A percentile compares a stretch with the other conserved stretches of the same genome.
Evolutionary conservation across 2,113 vertebrate species (phyloP).

Genomic region (Mus pahari): DNA sequence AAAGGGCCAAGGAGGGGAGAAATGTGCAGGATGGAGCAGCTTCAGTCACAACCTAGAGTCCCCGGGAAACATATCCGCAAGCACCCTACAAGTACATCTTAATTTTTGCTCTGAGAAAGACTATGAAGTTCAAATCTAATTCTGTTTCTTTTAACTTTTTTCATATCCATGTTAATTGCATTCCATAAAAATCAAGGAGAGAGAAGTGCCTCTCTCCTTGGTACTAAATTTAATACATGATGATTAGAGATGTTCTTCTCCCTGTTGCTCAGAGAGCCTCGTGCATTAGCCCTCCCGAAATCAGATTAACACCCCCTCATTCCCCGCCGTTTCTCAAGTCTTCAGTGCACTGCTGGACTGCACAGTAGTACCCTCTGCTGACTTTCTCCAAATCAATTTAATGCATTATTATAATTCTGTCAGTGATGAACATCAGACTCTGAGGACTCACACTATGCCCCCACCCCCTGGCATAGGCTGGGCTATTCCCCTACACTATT

Average conservation of each 20-base stretch:
- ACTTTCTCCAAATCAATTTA: constrained; percentile 72
- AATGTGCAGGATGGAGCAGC: constrained; percentile 53
- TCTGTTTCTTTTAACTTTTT: constrained; percentile 82
- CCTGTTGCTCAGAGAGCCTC: constrained; percentile 48
- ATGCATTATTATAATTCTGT: constrained; percentile 76
- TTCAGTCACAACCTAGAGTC: constrained; percentile 71
- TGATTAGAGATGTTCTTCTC: constrained; percentile 75
- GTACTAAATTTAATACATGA: constrained; percentile 68
- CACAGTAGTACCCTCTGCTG: constrained; percentile 23
- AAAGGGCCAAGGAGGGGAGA: not conserved
- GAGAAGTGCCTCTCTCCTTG: constrained; percentile 46
- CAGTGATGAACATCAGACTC: constrained; percentile 69
- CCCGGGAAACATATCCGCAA: constrained; percentile 62
- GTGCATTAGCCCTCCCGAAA: constrained; percentile 55
- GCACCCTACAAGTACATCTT: constrained; percentile 81
- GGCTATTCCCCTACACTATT: no score
- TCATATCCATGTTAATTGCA: constrained; percentile 82
- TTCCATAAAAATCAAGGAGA: not conserved
- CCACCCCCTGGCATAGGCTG: not conserved
- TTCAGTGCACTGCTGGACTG: not conserved
- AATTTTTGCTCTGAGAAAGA: constrained; percentile 79
- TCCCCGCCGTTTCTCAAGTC: not conserved
- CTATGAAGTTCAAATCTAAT: constrained; percentile 76
- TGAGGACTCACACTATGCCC: not conserved
- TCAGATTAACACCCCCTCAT: constrained; percentile 52